Conservation (phyloP, 2,888 invertebrate genomes). For the Stratiomys singularior region DNA sequence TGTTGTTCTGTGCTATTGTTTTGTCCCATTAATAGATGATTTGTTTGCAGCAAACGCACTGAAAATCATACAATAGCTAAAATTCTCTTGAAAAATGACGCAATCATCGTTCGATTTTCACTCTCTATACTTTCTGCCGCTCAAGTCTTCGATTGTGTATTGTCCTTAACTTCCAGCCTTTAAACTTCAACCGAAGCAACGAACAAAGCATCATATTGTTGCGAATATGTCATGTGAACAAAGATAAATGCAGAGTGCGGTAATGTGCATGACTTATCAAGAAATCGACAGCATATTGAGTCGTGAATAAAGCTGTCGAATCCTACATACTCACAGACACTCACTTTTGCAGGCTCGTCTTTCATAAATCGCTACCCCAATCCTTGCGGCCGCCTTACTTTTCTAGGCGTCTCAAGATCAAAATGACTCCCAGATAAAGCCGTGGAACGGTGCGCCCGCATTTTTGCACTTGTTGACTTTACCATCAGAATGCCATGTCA, state of each 20-base stretch:
- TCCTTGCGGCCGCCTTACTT: too few species aligned
- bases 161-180: too few species aligned
- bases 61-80: too few species aligned
- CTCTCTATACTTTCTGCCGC: too few species aligned
- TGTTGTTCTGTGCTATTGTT: too few species aligned
- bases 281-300: slow-evolving; percentile 8
- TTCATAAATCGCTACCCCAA: too few species aligned
- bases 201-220: neutral
- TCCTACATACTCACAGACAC: neutral
- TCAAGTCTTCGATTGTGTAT: too few species aligned
- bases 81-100: too few species aligned
- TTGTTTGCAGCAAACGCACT: too few species aligned
- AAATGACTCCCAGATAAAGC: neutral
- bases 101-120: too few species aligned
- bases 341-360: neutral
- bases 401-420: slow-evolving; percentile 6
- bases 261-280: slow-evolving; percentile 12
- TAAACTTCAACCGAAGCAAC: neutral
- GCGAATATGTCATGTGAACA: neutral
- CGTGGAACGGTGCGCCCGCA: neutral
- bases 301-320: neutral
- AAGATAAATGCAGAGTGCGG: neutral
- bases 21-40: too few species aligned
- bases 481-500: slow-evolving; percentile 5
- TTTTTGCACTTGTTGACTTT: slow-evolving; percentile 24